These are phyloP conservation scores for Poeciliopsis presidionis DNA, from an alignment of 2,797 vertebrate genomes.

Conservation along the genomic window DNA sequence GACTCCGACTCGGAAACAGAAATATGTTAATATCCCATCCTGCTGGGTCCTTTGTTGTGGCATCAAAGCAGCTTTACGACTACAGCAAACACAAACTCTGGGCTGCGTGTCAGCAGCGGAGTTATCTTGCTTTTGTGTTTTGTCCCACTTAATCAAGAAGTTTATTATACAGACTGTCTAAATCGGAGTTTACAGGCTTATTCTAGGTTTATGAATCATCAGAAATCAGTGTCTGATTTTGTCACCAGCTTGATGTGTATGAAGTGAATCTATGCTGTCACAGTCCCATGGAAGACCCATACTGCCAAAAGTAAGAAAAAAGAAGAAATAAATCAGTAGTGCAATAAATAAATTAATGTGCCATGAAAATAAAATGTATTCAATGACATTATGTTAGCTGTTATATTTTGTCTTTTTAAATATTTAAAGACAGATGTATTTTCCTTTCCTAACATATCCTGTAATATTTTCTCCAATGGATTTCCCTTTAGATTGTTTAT, in stretches of 20 bases:
- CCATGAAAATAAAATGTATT: background rate
- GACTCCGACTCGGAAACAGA: background rate
- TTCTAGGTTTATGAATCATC: background rate
- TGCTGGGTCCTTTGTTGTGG: background rate
- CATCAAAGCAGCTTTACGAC: background rate
- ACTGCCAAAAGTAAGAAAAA: background rate
- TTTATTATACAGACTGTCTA: background rate
- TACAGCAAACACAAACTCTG: background rate
- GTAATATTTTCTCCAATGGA: background rate
- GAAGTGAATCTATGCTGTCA: background rate
- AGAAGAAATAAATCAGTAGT: background rate
- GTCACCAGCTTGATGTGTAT: background rate
- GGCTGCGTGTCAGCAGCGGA: background rate
- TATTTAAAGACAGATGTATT: background rate
- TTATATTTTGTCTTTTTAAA: background rate
- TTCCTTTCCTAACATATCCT: background rate
- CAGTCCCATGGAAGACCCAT: background rate
- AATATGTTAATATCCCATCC: background rate
- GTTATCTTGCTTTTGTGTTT: background rate
- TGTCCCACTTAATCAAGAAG: background rate
- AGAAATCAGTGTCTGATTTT: background rate
- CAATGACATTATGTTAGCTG: background rate
- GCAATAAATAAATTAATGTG: background rate
- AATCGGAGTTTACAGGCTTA: background rate
- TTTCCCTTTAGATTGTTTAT: background rate